phyloP scores from a whole-genome alignment of 2,113 vertebrate genomes.

The Salminus brasiliensis region DNA sequence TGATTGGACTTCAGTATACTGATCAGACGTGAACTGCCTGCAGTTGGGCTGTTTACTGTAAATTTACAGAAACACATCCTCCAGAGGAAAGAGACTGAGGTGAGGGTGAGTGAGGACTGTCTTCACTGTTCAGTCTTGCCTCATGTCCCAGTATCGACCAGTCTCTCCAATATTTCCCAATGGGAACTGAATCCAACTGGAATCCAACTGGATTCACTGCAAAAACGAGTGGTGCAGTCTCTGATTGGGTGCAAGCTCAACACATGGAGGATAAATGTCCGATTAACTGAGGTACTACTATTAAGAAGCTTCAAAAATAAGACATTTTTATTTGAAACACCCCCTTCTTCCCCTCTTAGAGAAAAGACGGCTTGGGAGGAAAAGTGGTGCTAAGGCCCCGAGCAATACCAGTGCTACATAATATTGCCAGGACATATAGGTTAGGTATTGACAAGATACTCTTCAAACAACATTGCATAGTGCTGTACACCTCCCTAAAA shows the following conservation, averaged over 20 bases:
- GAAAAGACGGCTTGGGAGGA: neutral
- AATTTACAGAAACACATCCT: neutral
- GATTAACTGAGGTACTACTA: neutral
- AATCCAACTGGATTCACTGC: neutral
- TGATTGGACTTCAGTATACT: constrained; percentile 39
- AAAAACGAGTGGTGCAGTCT: neutral
- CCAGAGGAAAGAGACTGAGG: neutral
- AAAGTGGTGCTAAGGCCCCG: neutral
- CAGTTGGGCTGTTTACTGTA: constrained; percentile 7
- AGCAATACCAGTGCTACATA: neutral
- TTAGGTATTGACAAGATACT: neutral
- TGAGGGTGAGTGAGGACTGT: no score
- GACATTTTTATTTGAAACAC: neutral
- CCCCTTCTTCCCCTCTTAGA: neutral
- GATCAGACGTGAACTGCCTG: constrained; percentile 26
- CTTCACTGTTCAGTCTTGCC: neutral
- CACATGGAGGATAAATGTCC: neutral
- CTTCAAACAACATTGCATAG: neutral
- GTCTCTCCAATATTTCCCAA: neutral
- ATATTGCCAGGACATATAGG: neutral
- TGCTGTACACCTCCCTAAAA: neutral
- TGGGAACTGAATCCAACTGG: neutral
- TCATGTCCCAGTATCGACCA: neutral
- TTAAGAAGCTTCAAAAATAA: neutral
- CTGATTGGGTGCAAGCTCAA: neutral